phyloP scores from a whole-genome alignment of 2,888 invertebrate genomes.

The Dinocampus coccinellae region DNA sequence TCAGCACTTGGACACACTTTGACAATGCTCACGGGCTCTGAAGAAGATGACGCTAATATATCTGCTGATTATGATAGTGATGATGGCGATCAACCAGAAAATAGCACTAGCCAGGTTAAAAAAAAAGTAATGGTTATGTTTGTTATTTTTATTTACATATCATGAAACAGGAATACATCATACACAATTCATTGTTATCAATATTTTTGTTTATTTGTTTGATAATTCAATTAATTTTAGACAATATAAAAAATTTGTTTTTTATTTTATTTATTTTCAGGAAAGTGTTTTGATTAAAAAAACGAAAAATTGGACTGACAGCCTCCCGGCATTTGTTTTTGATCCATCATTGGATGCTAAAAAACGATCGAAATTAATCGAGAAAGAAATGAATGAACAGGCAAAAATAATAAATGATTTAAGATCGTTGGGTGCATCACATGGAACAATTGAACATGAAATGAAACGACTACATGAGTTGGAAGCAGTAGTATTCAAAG shows the following conservation, averaged over 20 bases:
- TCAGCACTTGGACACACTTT: slow-evolving; percentile 95
- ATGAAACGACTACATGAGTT: slow-evolving; percentile 91
- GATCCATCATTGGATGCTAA: slow-evolving; percentile 84
- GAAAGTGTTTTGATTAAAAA: slow-evolving; percentile 78
- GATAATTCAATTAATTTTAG: neutral
- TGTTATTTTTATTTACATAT: slow-evolving; percentile 39
- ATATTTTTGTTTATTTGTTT: slow-evolving; percentile 1
- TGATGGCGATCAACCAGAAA: slow-evolving; percentile 79
- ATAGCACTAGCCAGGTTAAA: slow-evolving; percentile 67
- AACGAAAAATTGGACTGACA: slow-evolving; percentile 78
- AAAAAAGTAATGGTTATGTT: slow-evolving; percentile 62
- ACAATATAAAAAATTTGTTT: neutral
- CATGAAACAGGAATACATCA: neutral
- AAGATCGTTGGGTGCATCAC: slow-evolving; percentile 87
- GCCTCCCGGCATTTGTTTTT: slow-evolving; percentile 86
- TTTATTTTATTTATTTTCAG: slow-evolving; percentile 61
- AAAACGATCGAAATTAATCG: slow-evolving; percentile 91
- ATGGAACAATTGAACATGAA: slow-evolving; percentile 92
- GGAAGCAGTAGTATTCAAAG: slow-evolving; percentile 94
- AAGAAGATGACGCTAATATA: slow-evolving; percentile 83
- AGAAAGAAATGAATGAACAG: slow-evolving; percentile 98
- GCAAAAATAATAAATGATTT: slow-evolving; percentile 95
- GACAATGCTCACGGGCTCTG: slow-evolving; percentile 93
- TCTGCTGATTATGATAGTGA: slow-evolving; percentile 83
- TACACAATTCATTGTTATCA: neutral